Conservation (phyloP, 64 coral and sea anemone genomes). For the Stylophora pistillata region DNA sequence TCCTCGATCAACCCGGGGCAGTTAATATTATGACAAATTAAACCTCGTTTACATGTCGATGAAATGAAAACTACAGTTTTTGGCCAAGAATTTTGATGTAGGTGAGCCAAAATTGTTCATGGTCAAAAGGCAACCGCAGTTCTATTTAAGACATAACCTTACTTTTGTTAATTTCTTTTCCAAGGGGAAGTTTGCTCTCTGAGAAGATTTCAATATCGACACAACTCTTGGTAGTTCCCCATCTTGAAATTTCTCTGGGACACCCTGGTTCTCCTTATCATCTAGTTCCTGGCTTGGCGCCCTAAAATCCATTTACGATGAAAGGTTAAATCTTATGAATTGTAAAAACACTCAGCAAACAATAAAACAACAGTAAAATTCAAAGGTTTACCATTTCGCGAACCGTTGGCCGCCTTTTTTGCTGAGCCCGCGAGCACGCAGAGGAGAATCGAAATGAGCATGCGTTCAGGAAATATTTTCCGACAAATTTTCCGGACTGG, state of each 20-base stretch:
- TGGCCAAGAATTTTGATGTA: too few species aligned
- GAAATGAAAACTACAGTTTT: too few species aligned
- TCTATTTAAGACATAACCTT: not conserved
- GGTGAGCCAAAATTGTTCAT: too few species aligned
- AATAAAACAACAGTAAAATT: conserved; percentile 42
- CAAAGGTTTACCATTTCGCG: conserved; percentile 45
- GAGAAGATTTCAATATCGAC: conserved; percentile 48
- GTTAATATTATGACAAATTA: too few species aligned
- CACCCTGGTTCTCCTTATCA: conserved; percentile 43
- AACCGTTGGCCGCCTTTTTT: conserved; percentile 27
- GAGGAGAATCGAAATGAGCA: not conserved
- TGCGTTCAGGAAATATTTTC: too few species aligned
- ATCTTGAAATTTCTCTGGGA: not conserved
- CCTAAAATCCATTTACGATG: conserved; percentile 39
- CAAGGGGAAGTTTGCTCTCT: conserved; percentile 9
- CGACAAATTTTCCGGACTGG: not conserved
- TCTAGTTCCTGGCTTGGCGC: not conserved
- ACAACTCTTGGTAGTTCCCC: conserved; percentile 16
- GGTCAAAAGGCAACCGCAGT: too few species aligned
- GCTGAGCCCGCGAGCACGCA: conserved; percentile 12
- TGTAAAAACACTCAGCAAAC: conserved; percentile 19
- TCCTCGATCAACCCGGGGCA: too few species aligned
- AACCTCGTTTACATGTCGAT: too few species aligned
- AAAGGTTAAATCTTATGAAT: not conserved
- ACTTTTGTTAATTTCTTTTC: conserved; percentile 31